These are phyloP conservation scores for Herpetotheres cachinnans DNA, from an alignment of 2,113 vertebrate species.

Conservation along the genomic window DNA sequence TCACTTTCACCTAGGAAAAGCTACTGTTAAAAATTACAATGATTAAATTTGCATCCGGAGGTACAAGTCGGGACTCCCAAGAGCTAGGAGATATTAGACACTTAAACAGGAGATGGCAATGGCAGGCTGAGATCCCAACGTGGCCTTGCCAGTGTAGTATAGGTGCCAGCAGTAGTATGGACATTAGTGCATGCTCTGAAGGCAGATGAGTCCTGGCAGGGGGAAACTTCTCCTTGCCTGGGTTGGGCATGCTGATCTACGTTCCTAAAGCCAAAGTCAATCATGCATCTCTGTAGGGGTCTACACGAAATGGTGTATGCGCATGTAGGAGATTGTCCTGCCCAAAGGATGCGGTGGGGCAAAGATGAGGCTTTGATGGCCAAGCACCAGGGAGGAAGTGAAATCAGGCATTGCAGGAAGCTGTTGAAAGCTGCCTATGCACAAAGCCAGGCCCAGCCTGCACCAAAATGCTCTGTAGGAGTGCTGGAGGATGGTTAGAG, in stretches of 20 bases:
- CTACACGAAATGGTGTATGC: fast-evolving
- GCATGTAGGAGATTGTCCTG: neutral
- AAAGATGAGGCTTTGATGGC: neutral
- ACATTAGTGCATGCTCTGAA: fast-evolving
- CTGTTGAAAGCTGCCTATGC: neutral
- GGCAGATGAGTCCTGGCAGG: neutral
- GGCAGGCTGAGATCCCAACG: neutral
- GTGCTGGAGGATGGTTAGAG: neutral
- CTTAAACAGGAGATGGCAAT: neutral
- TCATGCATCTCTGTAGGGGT: fast-evolving
- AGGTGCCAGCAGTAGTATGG: neutral
- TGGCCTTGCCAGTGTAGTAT: neutral
- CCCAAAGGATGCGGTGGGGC: neutral
- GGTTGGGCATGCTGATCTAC: fast-evolving
- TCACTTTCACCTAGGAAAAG: neutral
- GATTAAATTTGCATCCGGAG: neutral
- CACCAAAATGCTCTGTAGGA: neutral
- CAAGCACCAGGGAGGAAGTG: neutral
- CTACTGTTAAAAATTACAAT: neutral
- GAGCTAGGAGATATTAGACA: neutral
- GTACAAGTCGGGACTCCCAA: neutral
- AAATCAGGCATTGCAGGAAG: neutral
- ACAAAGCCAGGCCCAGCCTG: neutral
- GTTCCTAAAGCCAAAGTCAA: neutral
- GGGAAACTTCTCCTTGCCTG: neutral